Conservation (phyloP, 2,888 invertebrate species). For the Eupithecia abbreviata region DNA sequence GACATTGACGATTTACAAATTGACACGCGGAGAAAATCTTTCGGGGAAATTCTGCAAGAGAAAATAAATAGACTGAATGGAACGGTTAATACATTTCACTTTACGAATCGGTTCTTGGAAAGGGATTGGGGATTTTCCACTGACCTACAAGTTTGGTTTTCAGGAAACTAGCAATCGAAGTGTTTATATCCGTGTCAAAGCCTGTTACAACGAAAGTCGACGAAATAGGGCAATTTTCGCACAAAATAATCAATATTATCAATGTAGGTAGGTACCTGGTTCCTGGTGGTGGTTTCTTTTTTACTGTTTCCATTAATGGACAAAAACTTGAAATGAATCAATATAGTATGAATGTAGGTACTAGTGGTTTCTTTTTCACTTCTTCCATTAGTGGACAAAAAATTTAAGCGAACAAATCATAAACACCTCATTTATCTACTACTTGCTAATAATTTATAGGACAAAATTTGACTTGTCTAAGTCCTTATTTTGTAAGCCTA, state of each 20-base stretch:
- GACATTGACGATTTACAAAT: conserved; percentile 16
- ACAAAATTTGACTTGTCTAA: no score
- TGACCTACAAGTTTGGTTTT: background rate
- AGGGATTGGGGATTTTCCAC: background rate
- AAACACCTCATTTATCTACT: no score
- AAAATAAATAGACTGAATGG: background rate
- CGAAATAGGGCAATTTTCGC: background rate
- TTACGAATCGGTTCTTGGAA: background rate
- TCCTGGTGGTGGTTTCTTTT: no score
- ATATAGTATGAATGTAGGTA: no score
- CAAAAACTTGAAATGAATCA: no score
- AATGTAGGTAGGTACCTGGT: no score
- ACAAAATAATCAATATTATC: background rate
- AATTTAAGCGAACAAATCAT: no score
- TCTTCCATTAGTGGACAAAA: no score
- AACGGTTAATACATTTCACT: background rate
- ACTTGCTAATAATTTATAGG: no score
- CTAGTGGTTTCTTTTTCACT: no score
- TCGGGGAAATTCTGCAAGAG: background rate
- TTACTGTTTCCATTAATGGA: no score
- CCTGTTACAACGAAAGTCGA: background rate
- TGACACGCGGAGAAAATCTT: conserved; percentile 7
- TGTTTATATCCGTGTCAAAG: background rate
- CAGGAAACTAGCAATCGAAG: background rate
- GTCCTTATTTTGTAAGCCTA: no score